Evolutionary conservation across 1,140 invertebrate species (phyloP).

Genomic region (Hetaerina americana): DNA sequence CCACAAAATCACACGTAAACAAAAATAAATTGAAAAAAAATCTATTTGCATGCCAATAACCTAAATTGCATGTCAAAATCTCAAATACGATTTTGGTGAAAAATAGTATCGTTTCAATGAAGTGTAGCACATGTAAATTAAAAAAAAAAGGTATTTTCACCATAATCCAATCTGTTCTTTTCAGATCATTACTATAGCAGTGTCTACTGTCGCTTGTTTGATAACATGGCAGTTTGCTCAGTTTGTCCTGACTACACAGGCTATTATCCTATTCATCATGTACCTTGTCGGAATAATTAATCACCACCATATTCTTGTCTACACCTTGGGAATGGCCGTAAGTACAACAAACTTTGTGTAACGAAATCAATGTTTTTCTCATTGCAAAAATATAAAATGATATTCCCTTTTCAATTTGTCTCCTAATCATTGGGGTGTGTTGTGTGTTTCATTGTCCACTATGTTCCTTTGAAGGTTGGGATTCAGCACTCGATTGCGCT

Average conservation of each 20-base stretch:
- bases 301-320: slow-evolving; percentile 26
- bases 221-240: slow-evolving; percentile 65
- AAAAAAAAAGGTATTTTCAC: no score
- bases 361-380: slow-evolving; percentile 19
- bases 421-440: no score
- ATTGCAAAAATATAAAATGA: no score
- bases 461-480: slow-evolving; percentile 32
- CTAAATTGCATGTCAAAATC: no score
- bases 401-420: no score
- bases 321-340: slow-evolving; percentile 31
- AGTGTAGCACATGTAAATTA: no score
- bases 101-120: no score
- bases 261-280: slow-evolving; percentile 43
- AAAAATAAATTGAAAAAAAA: no score
- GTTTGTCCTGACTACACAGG: slow-evolving; percentile 59
- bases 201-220: slow-evolving; percentile 33
- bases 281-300: slow-evolving; percentile 47
- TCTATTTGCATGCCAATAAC: no score
- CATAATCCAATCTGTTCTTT: slow-evolving; percentile 6
- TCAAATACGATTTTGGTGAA: no score
- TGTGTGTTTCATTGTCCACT: no score
- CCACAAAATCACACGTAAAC: no score
- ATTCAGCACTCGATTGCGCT: slow-evolving; percentile 30
- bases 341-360: slow-evolving; percentile 25
- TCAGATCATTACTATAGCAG: slow-evolving; percentile 18